Evolutionary conservation across 2,113 vertebrate genomes (phyloP).

Genomic region (Circaetus gallicus): DNA sequence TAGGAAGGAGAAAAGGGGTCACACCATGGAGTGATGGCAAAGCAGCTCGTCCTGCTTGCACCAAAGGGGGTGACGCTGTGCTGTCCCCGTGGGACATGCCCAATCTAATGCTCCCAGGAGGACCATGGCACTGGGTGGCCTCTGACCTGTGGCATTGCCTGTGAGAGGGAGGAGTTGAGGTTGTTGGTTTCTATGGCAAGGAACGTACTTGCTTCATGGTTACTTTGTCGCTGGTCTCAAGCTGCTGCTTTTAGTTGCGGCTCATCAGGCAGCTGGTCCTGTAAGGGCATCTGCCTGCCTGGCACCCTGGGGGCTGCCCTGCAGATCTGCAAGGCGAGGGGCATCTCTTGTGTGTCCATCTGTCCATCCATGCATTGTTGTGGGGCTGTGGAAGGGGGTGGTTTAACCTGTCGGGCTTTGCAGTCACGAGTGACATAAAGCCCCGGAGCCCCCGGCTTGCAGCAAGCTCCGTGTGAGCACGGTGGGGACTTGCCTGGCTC

Average conservation of each 20-base stretch:
- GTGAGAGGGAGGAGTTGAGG: neutral
- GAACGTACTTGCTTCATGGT: neutral
- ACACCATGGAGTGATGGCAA: neutral
- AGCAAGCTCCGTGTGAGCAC: neutral
- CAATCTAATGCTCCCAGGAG: neutral
- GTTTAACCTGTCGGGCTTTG: neutral
- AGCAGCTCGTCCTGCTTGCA: neutral
- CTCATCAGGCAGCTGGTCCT: neutral
- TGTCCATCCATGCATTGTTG: neutral
- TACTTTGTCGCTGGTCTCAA: neutral
- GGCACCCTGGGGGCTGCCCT: neutral
- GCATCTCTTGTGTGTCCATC: fast-evolving
- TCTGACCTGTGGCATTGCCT: neutral
- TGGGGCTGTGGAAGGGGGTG: neutral
- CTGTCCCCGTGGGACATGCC: neutral
- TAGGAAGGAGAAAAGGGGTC: neutral
- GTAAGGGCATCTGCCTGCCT: neutral
- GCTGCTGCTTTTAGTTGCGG: neutral
- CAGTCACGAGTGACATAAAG: fast-evolving
- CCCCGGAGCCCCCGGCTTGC: neutral
- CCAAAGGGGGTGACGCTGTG: neutral
- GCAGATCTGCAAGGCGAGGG: fast-evolving
- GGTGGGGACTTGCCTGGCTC: neutral
- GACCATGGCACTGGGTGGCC: neutral
- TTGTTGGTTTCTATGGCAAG: neutral